phyloP scores from a whole-genome alignment of 2,113 vertebrate genomes.

The Harpagus bidentatus region DNA sequence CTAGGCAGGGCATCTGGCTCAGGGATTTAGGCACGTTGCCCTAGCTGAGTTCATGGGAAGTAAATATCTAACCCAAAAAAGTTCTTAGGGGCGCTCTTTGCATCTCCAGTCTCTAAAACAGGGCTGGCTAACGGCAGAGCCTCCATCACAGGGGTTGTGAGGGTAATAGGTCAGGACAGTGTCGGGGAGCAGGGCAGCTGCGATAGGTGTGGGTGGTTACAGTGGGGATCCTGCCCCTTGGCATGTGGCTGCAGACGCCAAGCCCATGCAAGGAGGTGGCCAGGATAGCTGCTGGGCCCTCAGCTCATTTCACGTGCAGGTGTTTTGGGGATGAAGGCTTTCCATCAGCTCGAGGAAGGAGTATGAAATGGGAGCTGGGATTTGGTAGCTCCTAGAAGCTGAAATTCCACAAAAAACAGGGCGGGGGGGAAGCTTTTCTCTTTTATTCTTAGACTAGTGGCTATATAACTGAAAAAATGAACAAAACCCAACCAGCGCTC shows the following conservation, averaged over 20 bases:
- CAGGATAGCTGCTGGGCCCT: background rate
- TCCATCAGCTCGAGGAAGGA: background rate
- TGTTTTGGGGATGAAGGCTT: background rate
- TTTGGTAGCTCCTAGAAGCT: background rate
- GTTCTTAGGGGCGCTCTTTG: background rate
- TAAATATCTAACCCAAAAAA: background rate
- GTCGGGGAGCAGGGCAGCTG: background rate
- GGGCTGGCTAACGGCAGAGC: background rate
- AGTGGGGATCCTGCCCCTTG: background rate
- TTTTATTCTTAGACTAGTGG: background rate
- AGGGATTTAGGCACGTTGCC: background rate
- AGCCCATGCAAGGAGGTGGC: background rate
- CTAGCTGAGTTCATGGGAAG: background rate
- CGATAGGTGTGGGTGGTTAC: rapidly evolving
- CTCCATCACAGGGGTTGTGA: background rate
- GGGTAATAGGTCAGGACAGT: no score
- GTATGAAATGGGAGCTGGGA: background rate
- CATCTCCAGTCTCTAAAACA: background rate
- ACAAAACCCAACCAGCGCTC: background rate
- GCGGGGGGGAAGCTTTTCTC: rapidly evolving
- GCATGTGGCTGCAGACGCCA: background rate
- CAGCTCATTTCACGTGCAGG: rapidly evolving
- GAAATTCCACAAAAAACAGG: background rate
- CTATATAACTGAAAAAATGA: background rate
- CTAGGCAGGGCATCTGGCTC: background rate